These are phyloP conservation scores for Siphamia tubifer DNA, from an alignment of 2,113 vertebrate genomes.

Conservation along the genomic window DNA sequence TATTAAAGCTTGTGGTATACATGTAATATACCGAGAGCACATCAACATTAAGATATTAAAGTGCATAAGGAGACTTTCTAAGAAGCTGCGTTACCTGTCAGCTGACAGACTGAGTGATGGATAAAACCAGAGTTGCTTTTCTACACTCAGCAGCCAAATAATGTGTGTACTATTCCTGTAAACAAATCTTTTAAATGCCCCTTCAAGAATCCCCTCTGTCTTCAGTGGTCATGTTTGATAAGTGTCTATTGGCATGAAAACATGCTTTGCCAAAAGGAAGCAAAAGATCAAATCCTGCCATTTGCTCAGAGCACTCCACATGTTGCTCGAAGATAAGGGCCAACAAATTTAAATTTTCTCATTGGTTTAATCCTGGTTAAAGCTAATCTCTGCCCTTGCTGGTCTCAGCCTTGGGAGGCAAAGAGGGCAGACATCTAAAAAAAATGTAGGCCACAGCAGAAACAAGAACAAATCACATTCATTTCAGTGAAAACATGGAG, in stretches of 20 bases:
- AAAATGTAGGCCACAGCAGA: constrained; percentile 70
- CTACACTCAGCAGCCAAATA: constrained; percentile 40
- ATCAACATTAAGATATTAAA: constrained; percentile 51
- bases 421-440: constrained; percentile 61
- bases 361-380: constrained; percentile 77
- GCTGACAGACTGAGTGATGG: background rate
- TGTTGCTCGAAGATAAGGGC: constrained; percentile 74
- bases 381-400: constrained; percentile 72
- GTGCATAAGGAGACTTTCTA: constrained; percentile 18
- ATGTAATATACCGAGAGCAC: constrained; percentile 42
- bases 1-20: constrained; percentile 67
- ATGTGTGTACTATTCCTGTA: constrained; percentile 37
- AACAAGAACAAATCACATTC: constrained; percentile 65
- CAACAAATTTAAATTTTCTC: constrained; percentile 77
- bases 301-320: constrained; percentile 71
- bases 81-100: constrained; percentile 30
- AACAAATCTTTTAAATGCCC: constrained; percentile 57
- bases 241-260: constrained; percentile 71
- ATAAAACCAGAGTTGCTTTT: constrained; percentile 5
- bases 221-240: constrained; percentile 73
- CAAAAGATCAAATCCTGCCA: constrained; percentile 69
- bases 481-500: constrained; percentile 39
- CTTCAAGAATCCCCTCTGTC: constrained; percentile 54
- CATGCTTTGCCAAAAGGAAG: constrained; percentile 66
- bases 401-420: constrained; percentile 70